Conservation (phyloP, 2,113 vertebrate species). For the Pelusios castaneus region DNA sequence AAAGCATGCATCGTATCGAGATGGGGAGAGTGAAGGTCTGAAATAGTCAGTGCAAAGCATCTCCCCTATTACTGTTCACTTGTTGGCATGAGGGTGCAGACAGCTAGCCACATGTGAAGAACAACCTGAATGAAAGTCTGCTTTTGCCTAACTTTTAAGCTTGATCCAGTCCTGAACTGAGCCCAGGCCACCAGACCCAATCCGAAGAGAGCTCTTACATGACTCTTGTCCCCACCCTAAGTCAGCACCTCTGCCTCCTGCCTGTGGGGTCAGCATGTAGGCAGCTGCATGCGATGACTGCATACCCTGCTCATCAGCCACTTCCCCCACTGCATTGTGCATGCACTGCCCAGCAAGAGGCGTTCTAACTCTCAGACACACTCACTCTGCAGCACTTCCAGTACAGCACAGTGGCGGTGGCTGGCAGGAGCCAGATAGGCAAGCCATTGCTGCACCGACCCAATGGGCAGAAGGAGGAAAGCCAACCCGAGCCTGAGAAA, state of each 20-base stretch:
- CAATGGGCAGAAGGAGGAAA: not conserved
- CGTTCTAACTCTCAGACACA: not conserved
- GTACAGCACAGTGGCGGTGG: not conserved
- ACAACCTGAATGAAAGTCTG: not conserved
- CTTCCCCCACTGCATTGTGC: not conserved
- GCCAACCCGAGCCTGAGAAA: not conserved
- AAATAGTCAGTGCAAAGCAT: not conserved
- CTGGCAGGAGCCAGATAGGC: not conserved
- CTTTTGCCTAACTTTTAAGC: not conserved
- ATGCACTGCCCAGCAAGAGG: not conserved
- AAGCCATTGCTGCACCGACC: not conserved
- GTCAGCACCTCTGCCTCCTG: not conserved
- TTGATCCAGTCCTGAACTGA: not conserved
- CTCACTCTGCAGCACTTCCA: not conserved
- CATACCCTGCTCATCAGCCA: not conserved
- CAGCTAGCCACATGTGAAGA: not conserved
- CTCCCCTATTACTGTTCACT: not conserved
- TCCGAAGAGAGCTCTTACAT: not conserved
- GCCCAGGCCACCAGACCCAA: not conserved
- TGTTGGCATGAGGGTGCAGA: not conserved
- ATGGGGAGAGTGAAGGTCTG: not conserved
- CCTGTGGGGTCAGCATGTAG: not conserved
- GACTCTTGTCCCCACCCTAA: not conserved
- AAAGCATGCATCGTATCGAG: not conserved
- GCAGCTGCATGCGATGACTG: too few species aligned